Evolutionary conservation across 2,113 vertebrate genomes (phyloP), one percentile per base, ranked within the genome.

Genomic region (Tamias sibiricus): DNA sequence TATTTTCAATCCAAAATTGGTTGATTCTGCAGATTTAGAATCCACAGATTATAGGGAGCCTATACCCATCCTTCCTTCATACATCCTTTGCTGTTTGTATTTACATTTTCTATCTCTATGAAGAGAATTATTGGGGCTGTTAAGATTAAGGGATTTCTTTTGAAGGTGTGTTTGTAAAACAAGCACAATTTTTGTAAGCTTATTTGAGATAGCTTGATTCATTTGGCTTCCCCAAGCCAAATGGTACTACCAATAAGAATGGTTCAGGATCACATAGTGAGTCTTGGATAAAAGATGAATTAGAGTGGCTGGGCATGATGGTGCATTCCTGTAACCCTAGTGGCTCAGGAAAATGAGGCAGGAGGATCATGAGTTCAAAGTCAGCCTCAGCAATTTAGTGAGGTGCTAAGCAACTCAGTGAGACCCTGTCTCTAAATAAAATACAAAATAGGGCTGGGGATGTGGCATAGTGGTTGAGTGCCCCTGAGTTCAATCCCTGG

Each of bases 121-220:
- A 96, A 91, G 32, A 10, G 52, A 59, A 19, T 87, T 90, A 59
- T 8, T 42, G 19, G 40, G 4, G 0, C 66, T 90, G 24, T 26
- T 49, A 64, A 88, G 0, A 90, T 75, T 87, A 76, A 94, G 30
- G 30, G 16, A 79, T 91, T 83, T 96, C 40, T 44, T 69, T 89
- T 84, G 52, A 92, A 94, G n/a, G 8, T 59, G 17, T 52, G 20
- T 96, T 85, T 95, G 52, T 87, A 57, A n/a, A 94, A 28, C 26
- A 94, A 94, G 47, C 19, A 92, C 6, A 86, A 8, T 76, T 97
- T 97, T 57, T 91, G 24, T 62, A 89, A 93, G 44, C 64, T 88
- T 94, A 87, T 87, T 87, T 92, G 44, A 40, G 11, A 59, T 75
- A 95, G 52, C 10, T 62, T 62, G 4, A 97, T 85, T 42, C 79